phyloP scores from a whole-genome alignment of 1,140 invertebrate species.

The Hyposmocoma kahamanoa region DNA sequence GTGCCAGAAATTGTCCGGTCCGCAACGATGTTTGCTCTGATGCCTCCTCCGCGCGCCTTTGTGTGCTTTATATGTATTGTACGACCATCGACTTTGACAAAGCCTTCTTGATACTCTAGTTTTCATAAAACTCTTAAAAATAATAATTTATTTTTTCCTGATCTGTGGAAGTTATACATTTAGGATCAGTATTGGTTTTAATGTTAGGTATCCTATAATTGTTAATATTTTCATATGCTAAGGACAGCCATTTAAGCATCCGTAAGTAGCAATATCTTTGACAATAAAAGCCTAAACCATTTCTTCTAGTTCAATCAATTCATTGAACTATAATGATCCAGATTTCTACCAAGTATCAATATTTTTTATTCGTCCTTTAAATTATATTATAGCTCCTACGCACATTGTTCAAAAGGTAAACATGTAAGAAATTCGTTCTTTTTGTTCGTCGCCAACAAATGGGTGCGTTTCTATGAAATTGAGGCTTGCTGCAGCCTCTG shows the following conservation, averaged over 20 bases:
- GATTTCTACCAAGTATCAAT: conserved; percentile 28
- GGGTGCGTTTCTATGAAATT: conserved; percentile 25
- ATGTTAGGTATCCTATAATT: too few species aligned
- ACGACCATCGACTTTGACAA: neutral
- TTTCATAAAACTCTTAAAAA: too few species aligned
- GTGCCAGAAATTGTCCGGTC: conserved; percentile 33
- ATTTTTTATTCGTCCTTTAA: conserved; percentile 8
- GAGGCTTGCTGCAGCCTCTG: conserved; percentile 10
- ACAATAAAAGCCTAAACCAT: too few species aligned
- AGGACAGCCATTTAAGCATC: too few species aligned
- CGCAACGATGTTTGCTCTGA: conserved; percentile 32
- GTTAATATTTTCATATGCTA: too few species aligned
- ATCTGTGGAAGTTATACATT: too few species aligned
- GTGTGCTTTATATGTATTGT: conserved; percentile 18
- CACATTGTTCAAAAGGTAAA: conserved; percentile 45
- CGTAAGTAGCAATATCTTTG: too few species aligned
- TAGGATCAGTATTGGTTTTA: too few species aligned
- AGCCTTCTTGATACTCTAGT: conserved; percentile 37
- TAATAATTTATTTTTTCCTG: too few species aligned
- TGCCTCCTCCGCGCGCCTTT: conserved; percentile 27
- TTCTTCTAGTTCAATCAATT: neutral
- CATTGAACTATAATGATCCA: neutral
- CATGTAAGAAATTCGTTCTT: conserved; percentile 38
- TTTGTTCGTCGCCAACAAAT: conserved; percentile 37
- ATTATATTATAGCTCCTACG: conserved; percentile 37